These are phyloP conservation scores for Erebia aethiops DNA, from an alignment of 2,888 invertebrate species.

Conservation along the genomic window DNA sequence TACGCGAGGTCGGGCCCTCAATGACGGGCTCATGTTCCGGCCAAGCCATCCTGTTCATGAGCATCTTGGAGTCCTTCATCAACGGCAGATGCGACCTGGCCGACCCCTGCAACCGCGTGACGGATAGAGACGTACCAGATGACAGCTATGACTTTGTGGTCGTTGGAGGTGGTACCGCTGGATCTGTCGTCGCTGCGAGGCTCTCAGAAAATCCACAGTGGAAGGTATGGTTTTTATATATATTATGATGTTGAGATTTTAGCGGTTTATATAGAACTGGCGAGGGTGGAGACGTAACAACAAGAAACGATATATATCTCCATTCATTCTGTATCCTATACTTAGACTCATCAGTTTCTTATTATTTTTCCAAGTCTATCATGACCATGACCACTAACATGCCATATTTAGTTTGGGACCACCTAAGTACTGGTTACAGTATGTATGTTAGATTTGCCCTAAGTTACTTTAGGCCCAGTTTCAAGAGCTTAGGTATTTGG, in stretches of 20 bases:
- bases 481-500: no score
- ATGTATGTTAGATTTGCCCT: no score
- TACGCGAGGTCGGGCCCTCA: conserved; percentile 81
- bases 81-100: conserved; percentile 82
- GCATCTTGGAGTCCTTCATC: conserved; percentile 84
- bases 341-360: no score
- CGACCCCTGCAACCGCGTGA: conserved; percentile 84
- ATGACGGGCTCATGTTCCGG: conserved; percentile 83
- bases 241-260: no score
- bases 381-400: no score
- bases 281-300: neutral
- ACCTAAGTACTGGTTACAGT: no score
- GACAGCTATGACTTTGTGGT: conserved; percentile 86
- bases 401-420: no score
- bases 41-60: conserved; percentile 86
- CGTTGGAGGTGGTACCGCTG: conserved; percentile 86
- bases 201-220: conserved; percentile 86
- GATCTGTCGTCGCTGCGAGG: conserved; percentile 85
- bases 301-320: no score
- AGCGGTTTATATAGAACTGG: neutral
- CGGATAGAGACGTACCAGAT: conserved; percentile 64
- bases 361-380: no score
- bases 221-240: conserved; percentile 66
- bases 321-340: no score
- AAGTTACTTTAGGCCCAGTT: no score